Conservation (phyloP, 2,113 vertebrate species). For the Lophura nycthemera region DNA sequence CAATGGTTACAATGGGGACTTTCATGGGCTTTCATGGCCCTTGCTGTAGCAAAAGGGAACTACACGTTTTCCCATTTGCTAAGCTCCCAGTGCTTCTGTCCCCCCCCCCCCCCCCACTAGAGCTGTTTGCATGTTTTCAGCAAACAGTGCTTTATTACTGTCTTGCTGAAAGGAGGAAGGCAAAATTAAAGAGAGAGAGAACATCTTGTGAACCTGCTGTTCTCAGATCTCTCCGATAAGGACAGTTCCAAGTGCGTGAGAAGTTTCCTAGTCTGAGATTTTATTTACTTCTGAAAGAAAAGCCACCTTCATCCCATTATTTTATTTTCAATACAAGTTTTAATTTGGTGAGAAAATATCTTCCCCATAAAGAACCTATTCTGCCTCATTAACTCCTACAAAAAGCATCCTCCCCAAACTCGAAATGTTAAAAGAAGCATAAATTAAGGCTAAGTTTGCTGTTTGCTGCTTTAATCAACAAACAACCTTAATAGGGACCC, state of each 20-base stretch:
- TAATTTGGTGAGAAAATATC: constrained; percentile 78
- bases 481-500: constrained; percentile 48
- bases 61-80: neutral
- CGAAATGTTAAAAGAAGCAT: constrained; percentile 71
- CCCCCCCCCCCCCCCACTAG: fast-evolving
- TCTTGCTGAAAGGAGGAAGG: constrained; percentile 46
- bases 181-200: neutral
- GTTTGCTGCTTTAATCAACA: constrained; percentile 72
- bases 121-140: constrained; percentile 27
- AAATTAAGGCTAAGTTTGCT: constrained; percentile 72
- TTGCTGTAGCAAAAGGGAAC: neutral
- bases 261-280: constrained; percentile 60
- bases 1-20: neutral
- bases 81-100: neutral
- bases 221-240: constrained; percentile 42
- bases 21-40: neutral
- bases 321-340: constrained; percentile 68
- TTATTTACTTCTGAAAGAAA: constrained; percentile 71
- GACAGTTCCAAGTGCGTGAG: constrained; percentile 47
- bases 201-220: constrained; percentile 24
- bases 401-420: constrained; percentile 54
- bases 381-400: constrained; percentile 76
- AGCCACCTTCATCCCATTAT: constrained; percentile 64
- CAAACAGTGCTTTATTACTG: constrained; percentile 39
- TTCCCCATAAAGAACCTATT: constrained; percentile 69